A percentile compares a stretch with the other conserved stretches of the same genome.
Conservation (phyloP, 2,797 vertebrate species). For the Chaunax sp. region DNA sequence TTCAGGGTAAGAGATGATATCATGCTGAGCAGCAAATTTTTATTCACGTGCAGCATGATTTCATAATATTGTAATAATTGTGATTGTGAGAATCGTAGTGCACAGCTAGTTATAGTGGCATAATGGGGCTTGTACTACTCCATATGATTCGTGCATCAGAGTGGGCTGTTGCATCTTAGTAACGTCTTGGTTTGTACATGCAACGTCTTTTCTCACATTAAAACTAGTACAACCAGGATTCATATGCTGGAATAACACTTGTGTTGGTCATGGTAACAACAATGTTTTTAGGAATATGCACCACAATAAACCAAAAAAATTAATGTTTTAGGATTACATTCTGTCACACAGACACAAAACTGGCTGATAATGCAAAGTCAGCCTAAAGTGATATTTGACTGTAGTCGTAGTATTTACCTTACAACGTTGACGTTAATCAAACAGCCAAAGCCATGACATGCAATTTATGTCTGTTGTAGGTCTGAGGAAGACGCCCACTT, state of each 20-base stretch:
- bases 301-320: not conserved
- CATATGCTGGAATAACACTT: no score
- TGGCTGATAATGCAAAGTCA: no score
- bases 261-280: not conserved
- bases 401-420: fast-evolving
- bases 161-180: no score
- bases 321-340: no score
- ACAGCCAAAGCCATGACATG: not conserved
- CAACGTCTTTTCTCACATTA: no score
- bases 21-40: conserved; percentile 14
- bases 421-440: not conserved
- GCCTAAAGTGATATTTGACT: not conserved
- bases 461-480: not conserved
- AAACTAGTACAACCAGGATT: no score
- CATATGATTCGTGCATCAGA: no score
- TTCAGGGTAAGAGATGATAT: conserved; percentile 1
- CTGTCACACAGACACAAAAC: no score
- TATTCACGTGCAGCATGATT: conserved; percentile 43
- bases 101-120: no score
- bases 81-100: no score
- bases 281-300: not conserved
- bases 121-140: no score
- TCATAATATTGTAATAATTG: conserved; percentile 48
- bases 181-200: no score
- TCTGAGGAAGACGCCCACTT: not conserved